Percentiles rank a stretch among this genome's conserved stretches.
These are phyloP conservation scores for Prinia subflava DNA, from an alignment of 2,113 vertebrate species.

Conservation along the genomic window DNA sequence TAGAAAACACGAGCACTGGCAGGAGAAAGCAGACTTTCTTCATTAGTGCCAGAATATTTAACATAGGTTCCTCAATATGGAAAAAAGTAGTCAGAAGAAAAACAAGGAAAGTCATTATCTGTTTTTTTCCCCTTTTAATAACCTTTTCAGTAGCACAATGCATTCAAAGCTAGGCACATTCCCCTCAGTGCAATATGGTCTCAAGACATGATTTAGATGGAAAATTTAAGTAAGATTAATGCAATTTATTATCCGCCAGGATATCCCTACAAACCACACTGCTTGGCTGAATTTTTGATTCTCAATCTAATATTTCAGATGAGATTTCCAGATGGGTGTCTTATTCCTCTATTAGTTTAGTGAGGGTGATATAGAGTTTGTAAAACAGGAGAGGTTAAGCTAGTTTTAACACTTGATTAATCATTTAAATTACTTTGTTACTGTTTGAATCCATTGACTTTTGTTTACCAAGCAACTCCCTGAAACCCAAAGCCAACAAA, in stretches of 20 bases:
- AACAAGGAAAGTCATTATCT: constrained; percentile 59
- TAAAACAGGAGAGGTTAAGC: constrained; percentile 81
- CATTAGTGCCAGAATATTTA: constrained; percentile 56
- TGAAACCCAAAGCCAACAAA: constrained; percentile 74
- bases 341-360: constrained; percentile 88
- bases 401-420: constrained; percentile 84
- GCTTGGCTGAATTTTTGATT: constrained; percentile 83
- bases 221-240: constrained; percentile 96
- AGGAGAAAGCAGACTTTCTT: constrained; percentile 4
- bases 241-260: constrained; percentile 91
- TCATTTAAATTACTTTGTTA: constrained; percentile 80
- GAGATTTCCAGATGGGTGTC: constrained; percentile 94
- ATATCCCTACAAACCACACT: constrained; percentile 91
- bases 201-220: constrained; percentile 82
- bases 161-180: constrained; percentile 73
- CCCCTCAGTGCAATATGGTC: constrained; percentile 71
- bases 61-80: constrained; percentile 44
- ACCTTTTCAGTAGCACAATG: constrained; percentile 81
- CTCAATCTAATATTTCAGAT: constrained; percentile 86
- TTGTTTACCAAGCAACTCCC: constrained; percentile 81
- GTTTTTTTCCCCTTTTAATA: constrained; percentile 64
- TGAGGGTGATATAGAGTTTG: constrained; percentile 90
- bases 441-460: constrained; percentile 74
- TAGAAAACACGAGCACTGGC: constrained; percentile 6
- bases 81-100: constrained; percentile 57